Evolutionary conservation across 2,113 vertebrate species (phyloP), one percentile per base, ranked within the genome.

Genomic region (Cyanocitta stelleri): DNA sequence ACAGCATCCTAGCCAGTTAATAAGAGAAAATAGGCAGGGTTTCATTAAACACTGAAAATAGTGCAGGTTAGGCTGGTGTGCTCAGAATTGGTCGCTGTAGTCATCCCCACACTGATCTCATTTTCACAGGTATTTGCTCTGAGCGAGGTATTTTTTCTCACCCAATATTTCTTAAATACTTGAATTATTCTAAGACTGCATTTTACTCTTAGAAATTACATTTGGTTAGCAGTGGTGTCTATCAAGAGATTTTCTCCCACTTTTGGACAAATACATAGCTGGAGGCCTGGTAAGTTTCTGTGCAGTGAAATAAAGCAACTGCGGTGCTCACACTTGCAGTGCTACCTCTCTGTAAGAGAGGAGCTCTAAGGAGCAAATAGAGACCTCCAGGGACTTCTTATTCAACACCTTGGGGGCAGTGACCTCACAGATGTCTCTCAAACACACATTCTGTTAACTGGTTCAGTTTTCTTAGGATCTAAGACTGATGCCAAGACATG

Each of bases 391-490:
- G 35, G 61, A 18, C 39, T 51, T 22, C 66, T 29, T 22, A 5
- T 24, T 41, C n/a, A 54, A 4, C 62, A n/a, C 14, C 52, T 63
- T 44, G 39, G 27, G 59, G 64, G 55, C 64, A 26, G 16, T 66
- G 55, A 6, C 19, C 19, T 63, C 46, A 41, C 23, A 66, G 29
- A 20, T 17, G 46, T 66, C 44, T 39, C 30, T 84, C 37, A 32
- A 2, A 29, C 23, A 23, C 5, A 1, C 1, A 2, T 37, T 43
- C 18, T 69, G n/a, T 30, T 9, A 82, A 10, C 10, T 10, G 17
- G 30, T 20, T 20, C 26, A 33, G 6, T 16, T 82, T 74, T 69
- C 52, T 37, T 30, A 16, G 37, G 13, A 49, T 49, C 35, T 37
- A 15, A 79, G 26, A 10, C 26, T 62, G 21, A 56, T 74, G 21